A percentile compares a stretch with the other conserved stretches of the same genome.
Conservation (phyloP, 1,140 invertebrate genomes). For the Oreohelix idahoensis region DNA sequence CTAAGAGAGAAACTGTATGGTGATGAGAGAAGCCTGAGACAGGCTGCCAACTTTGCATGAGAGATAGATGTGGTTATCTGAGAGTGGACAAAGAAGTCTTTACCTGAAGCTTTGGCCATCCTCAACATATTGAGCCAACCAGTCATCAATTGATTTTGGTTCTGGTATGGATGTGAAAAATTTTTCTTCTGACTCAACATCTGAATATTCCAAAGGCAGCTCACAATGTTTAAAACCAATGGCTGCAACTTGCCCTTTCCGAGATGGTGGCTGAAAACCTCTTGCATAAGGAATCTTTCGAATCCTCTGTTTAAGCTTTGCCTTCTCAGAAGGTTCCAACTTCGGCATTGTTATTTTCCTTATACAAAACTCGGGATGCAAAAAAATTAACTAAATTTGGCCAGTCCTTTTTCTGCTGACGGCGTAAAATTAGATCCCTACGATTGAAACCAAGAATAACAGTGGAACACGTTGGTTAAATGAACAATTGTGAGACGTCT, state of each 20-base stretch:
- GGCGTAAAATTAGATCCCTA: too few relatives aligned
- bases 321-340: not conserved
- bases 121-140: conserved; percentile 67
- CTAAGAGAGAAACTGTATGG: too few relatives aligned
- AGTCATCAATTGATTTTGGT: conserved; percentile 62
- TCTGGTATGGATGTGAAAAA: conserved; percentile 58
- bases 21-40: too few relatives aligned
- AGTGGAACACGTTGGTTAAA: too few relatives aligned
- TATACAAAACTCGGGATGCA: too few relatives aligned
- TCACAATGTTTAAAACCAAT: conserved; percentile 20
- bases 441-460: too few relatives aligned
- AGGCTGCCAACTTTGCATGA: too few relatives aligned
- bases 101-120: conserved; percentile 60
- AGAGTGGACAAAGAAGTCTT: too few relatives aligned
- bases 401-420: too few relatives aligned
- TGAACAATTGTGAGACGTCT: too few relatives aligned
- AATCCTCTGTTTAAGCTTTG: not conserved
- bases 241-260: not conserved
- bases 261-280: conserved; percentile 26
- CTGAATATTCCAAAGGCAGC: conserved; percentile 25
- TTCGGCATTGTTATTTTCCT: conserved; percentile 1
- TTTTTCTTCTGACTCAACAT: conserved; percentile 1
- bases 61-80: too few relatives aligned
- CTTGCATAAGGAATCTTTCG: conserved; percentile 22
- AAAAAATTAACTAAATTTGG: too few relatives aligned